Percentiles rank a stretch among this genome's conserved stretches.
phyloP scores from a whole-genome alignment of 2,797 vertebrate genomes.

The Ibycter americanus region DNA sequence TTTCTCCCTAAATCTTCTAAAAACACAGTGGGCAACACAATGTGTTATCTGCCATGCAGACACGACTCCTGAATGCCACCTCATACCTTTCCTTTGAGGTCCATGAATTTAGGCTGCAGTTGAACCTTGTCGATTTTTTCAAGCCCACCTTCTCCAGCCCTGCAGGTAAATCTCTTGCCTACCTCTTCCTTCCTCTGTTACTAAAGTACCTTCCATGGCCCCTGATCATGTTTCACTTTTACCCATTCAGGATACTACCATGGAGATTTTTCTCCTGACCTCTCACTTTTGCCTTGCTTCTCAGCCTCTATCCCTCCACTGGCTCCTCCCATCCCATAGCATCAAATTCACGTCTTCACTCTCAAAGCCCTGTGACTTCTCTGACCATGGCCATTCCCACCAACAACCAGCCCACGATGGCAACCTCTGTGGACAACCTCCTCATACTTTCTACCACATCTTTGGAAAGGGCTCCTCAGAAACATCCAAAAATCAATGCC shows the following conservation, averaged over 20 bases:
- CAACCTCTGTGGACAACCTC: background rate
- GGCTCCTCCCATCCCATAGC: background rate
- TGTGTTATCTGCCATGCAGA: background rate
- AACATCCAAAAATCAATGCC: background rate
- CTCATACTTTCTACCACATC: fast-evolving
- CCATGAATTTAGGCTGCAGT: background rate
- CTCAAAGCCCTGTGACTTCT: background rate
- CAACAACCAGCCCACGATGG: background rate
- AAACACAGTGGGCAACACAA: fast-evolving
- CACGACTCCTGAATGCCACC: background rate
- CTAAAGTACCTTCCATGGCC: background rate
- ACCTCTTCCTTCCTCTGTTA: background rate
- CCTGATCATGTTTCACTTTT: background rate
- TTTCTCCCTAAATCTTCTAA: background rate
- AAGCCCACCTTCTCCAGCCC: background rate
- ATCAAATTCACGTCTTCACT: background rate
- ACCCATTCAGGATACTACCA: background rate
- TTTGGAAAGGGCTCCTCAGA: background rate
- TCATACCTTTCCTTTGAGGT: background rate
- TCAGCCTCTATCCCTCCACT: background rate
- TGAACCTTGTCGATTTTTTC: background rate
- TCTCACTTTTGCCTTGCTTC: background rate
- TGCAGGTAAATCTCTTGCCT: background rate
- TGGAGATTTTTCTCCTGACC: background rate
- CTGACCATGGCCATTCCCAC: background rate